Percentiles rank a stretch among this genome's conserved stretches.
Evolutionary conservation across 2,888 invertebrate species (phyloP).

Genomic region (Chrysomela aeneicollis): DNA sequence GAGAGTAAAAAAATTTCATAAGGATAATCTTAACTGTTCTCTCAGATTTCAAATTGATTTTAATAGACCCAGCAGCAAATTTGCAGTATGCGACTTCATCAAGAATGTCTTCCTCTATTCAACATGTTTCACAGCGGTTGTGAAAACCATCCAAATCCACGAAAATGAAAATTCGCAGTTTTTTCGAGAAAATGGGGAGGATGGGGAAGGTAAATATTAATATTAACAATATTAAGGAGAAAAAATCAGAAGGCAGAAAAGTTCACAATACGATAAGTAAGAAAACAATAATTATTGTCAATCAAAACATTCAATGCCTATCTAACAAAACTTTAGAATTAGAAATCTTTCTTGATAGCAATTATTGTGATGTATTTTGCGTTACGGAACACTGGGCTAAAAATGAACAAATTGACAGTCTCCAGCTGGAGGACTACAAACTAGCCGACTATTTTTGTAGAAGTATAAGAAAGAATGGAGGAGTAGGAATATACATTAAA

Average conservation of each 20-base stretch:
- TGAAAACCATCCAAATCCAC: constrained; percentile 6
- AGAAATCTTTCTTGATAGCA: not conserved
- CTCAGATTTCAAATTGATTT: not conserved
- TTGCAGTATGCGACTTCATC: constrained; percentile 9
- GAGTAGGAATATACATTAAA: no score
- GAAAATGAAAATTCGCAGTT: constrained; percentile 7
- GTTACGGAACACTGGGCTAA: no score
- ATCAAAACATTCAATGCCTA: constrained; percentile 11
- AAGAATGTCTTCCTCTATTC: constrained; percentile 6
- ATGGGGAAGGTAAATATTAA: not conserved
- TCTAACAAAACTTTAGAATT: not conserved
- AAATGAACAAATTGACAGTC: no score
- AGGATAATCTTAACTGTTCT: no score
- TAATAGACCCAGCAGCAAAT: constrained; percentile 7
- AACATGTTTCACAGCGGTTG: constrained; percentile 1
- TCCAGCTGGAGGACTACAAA: no score
- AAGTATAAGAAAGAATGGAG: no score
- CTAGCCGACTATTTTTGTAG: no score
- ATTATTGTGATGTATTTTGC: no score
- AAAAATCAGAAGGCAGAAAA: constrained; percentile 6
- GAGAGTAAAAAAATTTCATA: constrained; percentile 1
- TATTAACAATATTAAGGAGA: constrained; percentile 3
- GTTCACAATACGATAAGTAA: constrained; percentile 3
- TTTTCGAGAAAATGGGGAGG: constrained; percentile 8
- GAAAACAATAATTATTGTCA: not conserved